These are phyloP conservation scores for Enoplolaimus lenunculus DNA, from an alignment of 2,888 invertebrate species.

Conservation along the genomic window DNA sequence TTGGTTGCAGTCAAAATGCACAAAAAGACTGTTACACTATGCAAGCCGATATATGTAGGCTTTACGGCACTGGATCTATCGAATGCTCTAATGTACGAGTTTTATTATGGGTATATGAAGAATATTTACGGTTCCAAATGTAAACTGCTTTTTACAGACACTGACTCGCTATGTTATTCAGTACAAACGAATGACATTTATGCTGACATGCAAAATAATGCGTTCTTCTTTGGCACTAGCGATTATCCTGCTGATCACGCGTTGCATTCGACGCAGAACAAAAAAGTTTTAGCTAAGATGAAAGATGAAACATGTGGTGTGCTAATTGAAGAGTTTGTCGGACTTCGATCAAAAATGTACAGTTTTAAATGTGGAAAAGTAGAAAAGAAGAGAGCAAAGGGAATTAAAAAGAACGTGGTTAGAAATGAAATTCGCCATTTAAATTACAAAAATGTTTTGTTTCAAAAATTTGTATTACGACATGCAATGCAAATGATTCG, in stretches of 20 bases:
- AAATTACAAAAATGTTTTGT: neutral
- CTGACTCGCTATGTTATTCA: constrained; percentile 1
- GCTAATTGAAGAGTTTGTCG: too few species aligned
- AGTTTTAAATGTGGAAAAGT: neutral
- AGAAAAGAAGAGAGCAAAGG: constrained; percentile 7
- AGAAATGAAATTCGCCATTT: neutral
- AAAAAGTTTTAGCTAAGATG: neutral
- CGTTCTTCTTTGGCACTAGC: neutral
- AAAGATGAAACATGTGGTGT: constrained; percentile 8
- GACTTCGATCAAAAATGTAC: constrained; percentile 12
- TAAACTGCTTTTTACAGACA: neutral
- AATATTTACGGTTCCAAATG: neutral
- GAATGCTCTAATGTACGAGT: constrained; percentile 1
- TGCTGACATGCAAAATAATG: neutral
- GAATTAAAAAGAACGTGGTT: neutral
- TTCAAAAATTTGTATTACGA: neutral
- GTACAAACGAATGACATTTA: neutral
- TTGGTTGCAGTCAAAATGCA: constrained; percentile 7
- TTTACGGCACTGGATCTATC: neutral
- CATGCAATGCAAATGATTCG: neutral
- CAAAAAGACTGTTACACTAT: neutral
- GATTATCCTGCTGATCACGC: neutral
- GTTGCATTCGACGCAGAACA: neutral
- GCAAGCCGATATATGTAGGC: constrained; percentile 2
- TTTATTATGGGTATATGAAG: neutral